Conservation (phyloP, 2,888 invertebrate species). For the Branchipolynoe longqiensis region DNA sequence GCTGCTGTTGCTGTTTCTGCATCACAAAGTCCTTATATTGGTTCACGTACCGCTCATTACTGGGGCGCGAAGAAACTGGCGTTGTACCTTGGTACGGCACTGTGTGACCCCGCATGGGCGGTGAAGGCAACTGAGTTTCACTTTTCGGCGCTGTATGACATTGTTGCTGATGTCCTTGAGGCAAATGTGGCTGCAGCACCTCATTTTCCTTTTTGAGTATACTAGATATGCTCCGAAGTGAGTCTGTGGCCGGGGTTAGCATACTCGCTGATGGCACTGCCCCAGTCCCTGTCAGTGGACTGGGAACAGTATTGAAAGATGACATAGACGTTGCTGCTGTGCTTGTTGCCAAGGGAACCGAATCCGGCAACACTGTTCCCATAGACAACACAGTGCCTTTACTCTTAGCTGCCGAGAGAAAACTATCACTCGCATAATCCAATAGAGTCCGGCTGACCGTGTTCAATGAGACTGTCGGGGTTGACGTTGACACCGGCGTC, state of each 20-base stretch:
- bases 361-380: slow-evolving; percentile 35
- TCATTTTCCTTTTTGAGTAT: slow-evolving; percentile 25
- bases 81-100: slow-evolving; percentile 20
- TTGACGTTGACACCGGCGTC: slow-evolving; percentile 21
- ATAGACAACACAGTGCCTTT: slow-evolving; percentile 38
- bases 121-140: slow-evolving; percentile 21
- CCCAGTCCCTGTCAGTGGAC: neutral
- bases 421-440: slow-evolving; percentile 59
- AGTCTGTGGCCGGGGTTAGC: slow-evolving; percentile 42
- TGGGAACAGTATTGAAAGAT: too few species aligned
- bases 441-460: slow-evolving; percentile 10
- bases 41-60: slow-evolving; percentile 18
- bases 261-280: neutral
- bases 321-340: neutral
- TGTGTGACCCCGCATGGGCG: neutral
- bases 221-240: slow-evolving; percentile 32
- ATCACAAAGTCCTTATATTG: slow-evolving; percentile 29
- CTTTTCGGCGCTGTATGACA: neutral
- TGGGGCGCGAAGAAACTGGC: slow-evolving; percentile 21
- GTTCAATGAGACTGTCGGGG: slow-evolving; percentile 1
- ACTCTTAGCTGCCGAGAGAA: slow-evolving; percentile 43
- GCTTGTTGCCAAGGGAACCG: slow-evolving; percentile 2
- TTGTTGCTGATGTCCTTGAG: slow-evolving; percentile 18
- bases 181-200: neutral
- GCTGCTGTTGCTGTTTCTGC: neutral